A percentile compares a stretch with the other conserved stretches of the same genome.
phyloP scores from a whole-genome alignment of 1,140 invertebrate species.

The Macrobrachium nipponense region DNA sequence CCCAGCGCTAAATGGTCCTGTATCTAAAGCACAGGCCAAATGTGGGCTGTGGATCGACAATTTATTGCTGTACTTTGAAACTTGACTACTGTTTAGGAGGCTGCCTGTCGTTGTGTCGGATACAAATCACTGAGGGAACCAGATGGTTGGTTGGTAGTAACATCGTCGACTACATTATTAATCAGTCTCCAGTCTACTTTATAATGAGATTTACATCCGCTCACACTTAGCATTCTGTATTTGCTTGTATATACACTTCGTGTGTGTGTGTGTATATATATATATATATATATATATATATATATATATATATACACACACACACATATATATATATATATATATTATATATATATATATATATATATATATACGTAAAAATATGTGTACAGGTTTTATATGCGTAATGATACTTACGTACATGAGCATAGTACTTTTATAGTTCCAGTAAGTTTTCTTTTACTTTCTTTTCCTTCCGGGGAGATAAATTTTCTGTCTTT shows the following conservation, averaged over 20 bases:
- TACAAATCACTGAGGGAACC: not conserved
- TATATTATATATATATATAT: not conserved
- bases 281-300: constrained; percentile 5
- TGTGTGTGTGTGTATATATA: not conserved
- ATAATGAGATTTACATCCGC: not conserved
- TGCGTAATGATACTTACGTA: not conserved
- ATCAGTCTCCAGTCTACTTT: not conserved
- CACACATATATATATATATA: constrained; percentile 9
- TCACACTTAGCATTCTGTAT: too few relatives aligned
- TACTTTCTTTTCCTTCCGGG: too few relatives aligned
- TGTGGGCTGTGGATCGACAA: too few relatives aligned
- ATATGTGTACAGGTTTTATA: constrained; percentile 8
- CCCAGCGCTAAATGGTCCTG: too few relatives aligned
- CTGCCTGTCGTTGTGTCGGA: not conserved
- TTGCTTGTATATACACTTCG: not conserved
- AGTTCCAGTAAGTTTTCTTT: too few relatives aligned
- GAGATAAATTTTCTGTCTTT: too few relatives aligned
- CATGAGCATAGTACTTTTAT: too few relatives aligned
- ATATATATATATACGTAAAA: not conserved
- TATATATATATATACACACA: not conserved
- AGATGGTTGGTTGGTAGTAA: not conserved
- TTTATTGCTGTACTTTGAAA: too few relatives aligned
- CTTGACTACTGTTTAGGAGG: too few relatives aligned
- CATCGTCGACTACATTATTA: too few relatives aligned
- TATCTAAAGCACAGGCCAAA: too few relatives aligned